These are phyloP conservation scores for Chaetura pelagica DNA, from an alignment of 2,113 vertebrate genomes.

Conservation along the genomic window DNA sequence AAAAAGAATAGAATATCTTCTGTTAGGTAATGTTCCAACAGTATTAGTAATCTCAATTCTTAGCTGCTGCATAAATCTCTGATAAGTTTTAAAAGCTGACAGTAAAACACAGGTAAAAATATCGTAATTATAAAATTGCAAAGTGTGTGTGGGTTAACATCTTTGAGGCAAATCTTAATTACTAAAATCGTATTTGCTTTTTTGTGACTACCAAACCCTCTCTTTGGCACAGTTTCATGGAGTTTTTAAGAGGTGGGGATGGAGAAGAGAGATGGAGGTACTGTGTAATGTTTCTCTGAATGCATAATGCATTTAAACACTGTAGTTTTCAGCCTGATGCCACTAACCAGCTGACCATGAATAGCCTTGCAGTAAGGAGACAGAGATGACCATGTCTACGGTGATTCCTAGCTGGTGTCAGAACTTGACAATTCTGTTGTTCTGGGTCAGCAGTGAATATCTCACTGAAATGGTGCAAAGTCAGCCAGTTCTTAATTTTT, in stretches of 20 bases:
- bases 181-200: not conserved
- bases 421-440: conserved; percentile 66
- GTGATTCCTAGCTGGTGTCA: conserved; percentile 64
- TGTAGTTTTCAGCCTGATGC: not conserved
- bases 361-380: conserved; percentile 27
- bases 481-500: conserved; percentile 84
- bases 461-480: conserved; percentile 75
- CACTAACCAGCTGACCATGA: not conserved
- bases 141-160: not conserved
- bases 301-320: not conserved
- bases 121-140: not conserved
- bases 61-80: not conserved
- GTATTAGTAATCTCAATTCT: not conserved
- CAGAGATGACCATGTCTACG: conserved; percentile 46
- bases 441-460: conserved; percentile 77
- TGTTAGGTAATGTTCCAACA: not conserved
- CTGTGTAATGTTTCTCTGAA: not conserved
- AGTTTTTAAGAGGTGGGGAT: not conserved
- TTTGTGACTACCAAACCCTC: not conserved
- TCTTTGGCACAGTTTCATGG: not conserved
- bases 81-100: not conserved
- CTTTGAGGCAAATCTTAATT: not conserved
- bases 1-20: not conserved
- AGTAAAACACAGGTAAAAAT: conserved; percentile 12
- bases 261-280: not conserved